Evolutionary conservation across 2,888 invertebrate genomes (phyloP).

Genomic region (Coelogynopora nodosa): DNA sequence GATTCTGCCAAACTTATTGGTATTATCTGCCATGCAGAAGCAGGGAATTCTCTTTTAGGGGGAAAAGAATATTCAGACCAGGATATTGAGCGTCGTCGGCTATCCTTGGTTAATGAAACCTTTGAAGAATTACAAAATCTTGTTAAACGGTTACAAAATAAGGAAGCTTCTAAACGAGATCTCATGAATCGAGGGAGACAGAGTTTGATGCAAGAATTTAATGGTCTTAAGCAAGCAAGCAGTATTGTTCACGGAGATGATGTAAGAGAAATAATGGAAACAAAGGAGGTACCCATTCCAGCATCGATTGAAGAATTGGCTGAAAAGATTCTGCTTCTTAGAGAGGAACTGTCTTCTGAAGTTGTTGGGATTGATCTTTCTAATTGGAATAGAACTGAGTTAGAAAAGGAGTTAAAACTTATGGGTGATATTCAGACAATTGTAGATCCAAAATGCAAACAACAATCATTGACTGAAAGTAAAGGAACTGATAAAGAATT

Average conservation of each 20-base stretch:
- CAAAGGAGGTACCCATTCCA: background rate
- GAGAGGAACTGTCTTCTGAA: background rate
- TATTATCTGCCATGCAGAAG: background rate
- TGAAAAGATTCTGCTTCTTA: background rate
- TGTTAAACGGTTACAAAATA: background rate
- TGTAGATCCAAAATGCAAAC: background rate
- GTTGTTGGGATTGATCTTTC: slow-evolving; percentile 8
- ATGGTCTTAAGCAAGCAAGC: background rate
- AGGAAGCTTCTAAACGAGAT: background rate
- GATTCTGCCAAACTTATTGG: background rate
- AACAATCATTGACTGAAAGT: background rate
- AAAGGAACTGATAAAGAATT: background rate
- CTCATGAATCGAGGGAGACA: background rate
- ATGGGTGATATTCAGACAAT: background rate
- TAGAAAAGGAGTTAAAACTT: background rate
- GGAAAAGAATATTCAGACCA: background rate
- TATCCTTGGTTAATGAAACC: background rate
- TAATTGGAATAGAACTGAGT: background rate
- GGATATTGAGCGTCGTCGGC: background rate
- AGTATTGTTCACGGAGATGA: background rate
- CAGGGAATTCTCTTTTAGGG: background rate
- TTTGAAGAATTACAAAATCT: background rate
- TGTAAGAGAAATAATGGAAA: background rate
- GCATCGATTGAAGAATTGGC: background rate
- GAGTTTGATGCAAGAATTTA: background rate